Percentiles rank a stretch among this genome's conserved stretches.
Conservation (phyloP, 1,140 invertebrate species). For the Lamellibrachia luymesi region DNA sequence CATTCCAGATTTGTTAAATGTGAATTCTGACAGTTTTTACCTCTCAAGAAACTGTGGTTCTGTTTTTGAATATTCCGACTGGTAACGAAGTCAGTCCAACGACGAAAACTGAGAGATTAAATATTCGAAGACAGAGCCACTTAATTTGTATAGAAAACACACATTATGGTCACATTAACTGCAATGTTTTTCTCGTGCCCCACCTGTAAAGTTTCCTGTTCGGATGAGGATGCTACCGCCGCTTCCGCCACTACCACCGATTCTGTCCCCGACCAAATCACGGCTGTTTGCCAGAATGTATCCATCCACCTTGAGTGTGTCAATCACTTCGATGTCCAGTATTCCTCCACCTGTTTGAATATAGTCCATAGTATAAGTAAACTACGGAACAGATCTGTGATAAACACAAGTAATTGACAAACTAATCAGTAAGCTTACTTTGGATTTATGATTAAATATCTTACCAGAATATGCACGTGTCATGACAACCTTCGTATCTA, state of each 20-base stretch:
- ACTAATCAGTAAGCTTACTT: background rate
- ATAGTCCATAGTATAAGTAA: background rate
- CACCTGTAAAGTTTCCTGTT: constrained; percentile 45
- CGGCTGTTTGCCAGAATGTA: constrained; percentile 40
- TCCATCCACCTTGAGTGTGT: constrained; percentile 45
- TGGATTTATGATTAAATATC: background rate
- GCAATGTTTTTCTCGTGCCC: background rate
- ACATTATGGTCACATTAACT: background rate
- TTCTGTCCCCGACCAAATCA: constrained; percentile 21
- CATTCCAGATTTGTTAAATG: too few species aligned
- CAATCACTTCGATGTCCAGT: constrained; percentile 34
- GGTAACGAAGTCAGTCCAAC: too few species aligned
- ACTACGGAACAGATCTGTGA: background rate
- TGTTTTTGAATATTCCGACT: too few species aligned
- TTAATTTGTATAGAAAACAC: too few species aligned
- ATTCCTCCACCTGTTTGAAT: constrained; percentile 37
- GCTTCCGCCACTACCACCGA: constrained; percentile 38
- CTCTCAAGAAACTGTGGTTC: too few species aligned
- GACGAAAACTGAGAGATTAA: too few species aligned
- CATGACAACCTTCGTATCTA: too few species aligned
- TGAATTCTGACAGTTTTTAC: too few species aligned
- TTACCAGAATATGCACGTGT: too few species aligned
- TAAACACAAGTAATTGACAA: background rate
- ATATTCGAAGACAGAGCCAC: too few species aligned
- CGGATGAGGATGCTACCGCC: constrained; percentile 43